Percentiles rank a stretch among this genome's conserved stretches.
These are phyloP conservation scores for Monodelphis domestica DNA, from an alignment of 2,797 vertebrate genomes.

Conservation along the genomic window DNA sequence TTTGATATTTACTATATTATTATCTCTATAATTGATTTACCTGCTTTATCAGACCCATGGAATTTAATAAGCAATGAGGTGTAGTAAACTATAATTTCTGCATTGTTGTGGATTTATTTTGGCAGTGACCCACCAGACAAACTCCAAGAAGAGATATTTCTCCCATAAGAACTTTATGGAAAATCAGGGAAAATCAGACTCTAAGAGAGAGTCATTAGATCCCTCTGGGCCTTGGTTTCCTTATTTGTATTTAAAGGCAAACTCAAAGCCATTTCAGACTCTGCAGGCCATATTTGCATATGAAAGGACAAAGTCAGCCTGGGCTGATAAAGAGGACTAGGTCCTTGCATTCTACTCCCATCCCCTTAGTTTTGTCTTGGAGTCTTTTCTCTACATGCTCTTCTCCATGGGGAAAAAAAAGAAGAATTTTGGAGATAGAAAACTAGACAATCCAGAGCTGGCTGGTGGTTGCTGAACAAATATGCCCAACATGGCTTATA, in stretches of 20 bases:
- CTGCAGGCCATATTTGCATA: background rate
- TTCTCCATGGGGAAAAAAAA: background rate
- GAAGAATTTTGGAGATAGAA: background rate
- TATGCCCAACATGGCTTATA: background rate
- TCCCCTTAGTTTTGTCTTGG: background rate
- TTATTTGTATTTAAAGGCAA: background rate
- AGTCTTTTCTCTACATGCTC: background rate
- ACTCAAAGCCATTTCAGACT: background rate
- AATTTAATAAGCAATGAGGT: constrained; percentile 39
- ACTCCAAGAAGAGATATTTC: background rate
- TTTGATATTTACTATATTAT: constrained; percentile 43
- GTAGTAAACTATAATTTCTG: background rate
- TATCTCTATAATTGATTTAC: constrained; percentile 54
- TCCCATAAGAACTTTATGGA: background rate
- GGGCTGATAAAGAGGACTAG: background rate
- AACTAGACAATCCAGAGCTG: background rate
- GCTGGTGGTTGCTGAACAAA: background rate
- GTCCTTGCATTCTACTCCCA: background rate
- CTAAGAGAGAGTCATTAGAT: background rate
- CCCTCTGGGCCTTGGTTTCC: background rate
- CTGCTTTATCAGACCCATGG: constrained; percentile 46
- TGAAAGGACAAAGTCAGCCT: background rate
- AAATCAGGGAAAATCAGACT: background rate
- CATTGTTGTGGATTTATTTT: background rate
- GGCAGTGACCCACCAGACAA: background rate